Base-by-base conservation (phyloP, 2,113 vertebrate genomes). In the Phrynosoma blainvillii region DNA sequence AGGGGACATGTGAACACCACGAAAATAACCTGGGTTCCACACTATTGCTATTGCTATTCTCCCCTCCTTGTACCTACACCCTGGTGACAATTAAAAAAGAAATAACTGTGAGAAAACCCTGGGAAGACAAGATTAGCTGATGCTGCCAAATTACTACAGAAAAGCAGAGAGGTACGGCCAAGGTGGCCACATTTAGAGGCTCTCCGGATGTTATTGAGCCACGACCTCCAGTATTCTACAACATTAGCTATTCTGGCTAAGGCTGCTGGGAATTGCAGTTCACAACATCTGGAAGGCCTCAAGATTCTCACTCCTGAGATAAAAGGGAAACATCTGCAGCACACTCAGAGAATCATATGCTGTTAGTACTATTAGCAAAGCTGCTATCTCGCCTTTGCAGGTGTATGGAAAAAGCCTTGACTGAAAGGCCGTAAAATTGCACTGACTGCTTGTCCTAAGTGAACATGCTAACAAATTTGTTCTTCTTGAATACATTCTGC, bases 391-490 rank as follows among this genome's bases (percentile, higher is more conserved):
- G 75, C 56, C 25, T 73, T 81, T 1, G 0, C 87, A 85, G 83
- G 88, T 90, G 65, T 90, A 82, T 87, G 59, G 0, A 0, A 40
- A 79, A 81, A 71, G 89, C 90, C 74, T 32, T 40, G 88, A 91
- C 0, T 73, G 79, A 92, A 75, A 47, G 36, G 80, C 47, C 84
- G 65, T 5, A 52, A 89, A 93, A 79, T 36, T 36, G 42, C 81
- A 91, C 36, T 0, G 2, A 89, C 76, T 2, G 12, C 77, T 84
- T 89, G 56, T 94, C 81, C 82, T 91, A 82, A 90, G 62, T 92
- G 85, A 92, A 87, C 79, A 86, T 86, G 70, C 79, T 82, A 82
- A 75, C 78, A 47, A 52, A 84, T 94, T 83, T 87, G 71, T 90
- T 56, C 88, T 89, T 82, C 73, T 62, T 62, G 86, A 0, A 0